Conservation (phyloP, 2,888 invertebrate species). For the Noctua pronuba region DNA sequence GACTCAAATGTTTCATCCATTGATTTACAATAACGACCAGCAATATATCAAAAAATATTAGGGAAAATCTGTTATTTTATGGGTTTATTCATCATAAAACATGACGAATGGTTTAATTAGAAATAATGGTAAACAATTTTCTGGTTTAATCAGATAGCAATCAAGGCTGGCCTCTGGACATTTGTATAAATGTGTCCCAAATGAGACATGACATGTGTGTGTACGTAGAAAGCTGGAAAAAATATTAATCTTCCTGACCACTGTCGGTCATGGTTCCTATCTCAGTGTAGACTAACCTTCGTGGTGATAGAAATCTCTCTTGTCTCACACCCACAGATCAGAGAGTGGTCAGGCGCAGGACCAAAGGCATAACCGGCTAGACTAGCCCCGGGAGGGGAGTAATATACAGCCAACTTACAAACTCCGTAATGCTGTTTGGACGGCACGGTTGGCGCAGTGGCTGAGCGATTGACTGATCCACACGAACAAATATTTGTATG, state of each 20-base stretch:
- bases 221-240: too few relatives aligned
- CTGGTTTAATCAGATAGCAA: conserved; percentile 33
- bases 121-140: conserved; percentile 36
- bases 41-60: conserved; percentile 54
- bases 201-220: neutral
- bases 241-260: neutral
- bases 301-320: neutral
- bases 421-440: too few relatives aligned
- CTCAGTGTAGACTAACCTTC: neutral
- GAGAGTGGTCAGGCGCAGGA: too few relatives aligned
- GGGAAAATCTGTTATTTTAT: conserved; percentile 57
- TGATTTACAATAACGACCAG: conserved; percentile 60
- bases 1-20: conserved; percentile 60
- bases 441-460: too few relatives aligned
- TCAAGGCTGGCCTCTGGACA: neutral
- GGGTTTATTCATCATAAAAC: conserved; percentile 44
- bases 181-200: neutral
- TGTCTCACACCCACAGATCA: neutral
- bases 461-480: too few relatives aligned
- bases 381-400: too few relatives aligned
- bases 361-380: too few relatives aligned
- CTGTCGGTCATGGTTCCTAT: neutral
- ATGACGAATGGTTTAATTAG: conserved; percentile 51
- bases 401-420: too few relatives aligned
- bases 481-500: too few relatives aligned